Base-by-base conservation (phyloP, 92 coral and sea anemone genomes). In the Actinostola sp. region DNA sequence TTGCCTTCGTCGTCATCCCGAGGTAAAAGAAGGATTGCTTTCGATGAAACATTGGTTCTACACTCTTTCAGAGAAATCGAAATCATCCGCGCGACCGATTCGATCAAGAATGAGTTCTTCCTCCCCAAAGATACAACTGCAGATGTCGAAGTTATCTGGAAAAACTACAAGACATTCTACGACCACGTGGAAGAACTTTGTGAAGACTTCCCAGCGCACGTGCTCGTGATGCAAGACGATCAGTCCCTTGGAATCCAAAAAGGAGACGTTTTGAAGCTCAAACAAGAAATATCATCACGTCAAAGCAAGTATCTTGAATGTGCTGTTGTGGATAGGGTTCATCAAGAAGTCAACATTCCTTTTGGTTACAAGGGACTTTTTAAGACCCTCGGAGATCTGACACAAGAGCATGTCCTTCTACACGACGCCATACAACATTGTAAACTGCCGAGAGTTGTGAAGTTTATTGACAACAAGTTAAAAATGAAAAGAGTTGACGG, bases 221-320 rank as follows among this genome's bases (percentile, higher is more conserved):
- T 70, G 1, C 63, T 67, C 23, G 72, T 50, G 43, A 29, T 50
- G 45, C 24, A 54, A 21, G 46, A 34, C 9, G 28, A 78, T 21
- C 61, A 41, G 21, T n/a, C 17, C 12, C 55, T 68, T 44, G 67
- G 58, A 3, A 38, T 78, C 51, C 15, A 69, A 59, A 71, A 69
- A 2, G 83, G 83, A 30, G 83, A 78, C 55, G 59, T 78, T 48
- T 57, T 78, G 2, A 71, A 78, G 31, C 83, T 71, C 8, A 33
- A 56, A 32, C 25, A 46, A 27, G 32, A 57, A 61, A 23, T 63
- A 7, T 25, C 60, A 38, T 21, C 24, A 2, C 44, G 63, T n/a
- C 51, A 51, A 36, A 35, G 28, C 21, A 55, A 51, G 16, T 53
- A 53, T 38, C 64, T 70, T 20, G 34, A 70, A 28, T 70, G 75